Evolutionary conservation across 2,113 vertebrate genomes (phyloP), one percentile per base, ranked within the genome.

Genomic region (Rynchops niger): DNA sequence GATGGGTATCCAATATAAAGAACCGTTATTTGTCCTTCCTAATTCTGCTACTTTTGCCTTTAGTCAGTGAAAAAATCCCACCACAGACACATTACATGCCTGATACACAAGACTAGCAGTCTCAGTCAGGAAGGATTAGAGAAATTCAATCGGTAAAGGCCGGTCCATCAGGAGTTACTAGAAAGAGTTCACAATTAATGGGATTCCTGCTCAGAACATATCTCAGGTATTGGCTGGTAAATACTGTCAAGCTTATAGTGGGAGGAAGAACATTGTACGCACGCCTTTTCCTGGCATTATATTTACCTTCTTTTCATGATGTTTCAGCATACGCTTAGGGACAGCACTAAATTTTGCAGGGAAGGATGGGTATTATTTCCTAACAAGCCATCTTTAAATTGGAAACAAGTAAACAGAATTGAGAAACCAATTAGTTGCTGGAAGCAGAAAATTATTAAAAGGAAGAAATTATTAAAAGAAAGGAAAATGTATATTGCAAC

Each of bases 141-240:
- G 29, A 82, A 82, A 90, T 29, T 69, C 5, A 70, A 66, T 7
- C 2, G 18, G 32, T 38, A 5, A 85, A 82, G 61, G 55, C 17
- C 50, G 62, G 42, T 63, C 40, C n/a, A 67, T 42, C 66, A 55
- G 27, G 16, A 90, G 25, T 32, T 69, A 86, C 43, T 26, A 50
- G 66, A 40, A 71, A 38, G 38, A 76, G 17, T n/a, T 76, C 40
- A 47, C 13, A 80, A 7, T 34, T 30, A 85, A 50, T 30, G 25
- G 52, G 22, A 85, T n/a, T 55, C 15, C 23, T 88, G n/a, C 62
- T 86, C 42, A 50, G 42, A 45, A 82, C 40, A 38, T 29, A 23
- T 56, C 63, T 76, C 0, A 0, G 5, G 11, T 58, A 63, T 23
- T 15, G 9, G 26, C 5, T 88, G n/a, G 42, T 67, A 86, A 67